These are phyloP conservation scores for Chorisops tibialis DNA, from an alignment of 2,888 invertebrate species.

Conservation along the genomic window DNA sequence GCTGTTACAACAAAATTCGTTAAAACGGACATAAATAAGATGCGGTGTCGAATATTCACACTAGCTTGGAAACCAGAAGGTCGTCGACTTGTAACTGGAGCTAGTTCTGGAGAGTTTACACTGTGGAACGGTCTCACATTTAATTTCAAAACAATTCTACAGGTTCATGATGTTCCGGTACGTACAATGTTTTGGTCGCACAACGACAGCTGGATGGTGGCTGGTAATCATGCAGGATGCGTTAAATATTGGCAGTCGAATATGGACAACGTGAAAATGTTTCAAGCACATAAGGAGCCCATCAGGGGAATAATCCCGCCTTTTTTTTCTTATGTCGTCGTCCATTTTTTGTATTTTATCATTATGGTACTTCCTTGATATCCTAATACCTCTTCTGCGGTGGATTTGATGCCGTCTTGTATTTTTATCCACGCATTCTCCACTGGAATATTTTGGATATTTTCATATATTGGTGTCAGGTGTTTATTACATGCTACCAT, in stretches of 20 bases:
- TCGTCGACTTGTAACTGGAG: slow-evolving; percentile 93
- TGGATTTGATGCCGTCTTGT: too few relatives aligned
- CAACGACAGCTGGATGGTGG: slow-evolving; percentile 99
- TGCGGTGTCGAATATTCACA: slow-evolving; percentile 98
- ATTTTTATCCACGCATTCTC: too few relatives aligned
- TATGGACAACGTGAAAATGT: slow-evolving; percentile 99
- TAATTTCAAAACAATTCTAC: slow-evolving; percentile 99
- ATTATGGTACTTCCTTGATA: too few relatives aligned
- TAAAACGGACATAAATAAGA: slow-evolving; percentile 99
- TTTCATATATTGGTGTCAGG: too few relatives aligned
- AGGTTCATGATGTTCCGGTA: slow-evolving; percentile 98
- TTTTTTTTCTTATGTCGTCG: too few relatives aligned
- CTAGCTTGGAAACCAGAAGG: slow-evolving; percentile 99
- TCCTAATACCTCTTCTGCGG: too few relatives aligned
- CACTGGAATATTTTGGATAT: too few relatives aligned
- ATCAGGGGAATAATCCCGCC: slow-evolving; percentile 97
- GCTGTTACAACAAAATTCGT: slow-evolving; percentile 93
- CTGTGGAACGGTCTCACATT: slow-evolving; percentile 99
- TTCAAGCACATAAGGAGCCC: slow-evolving; percentile 99
- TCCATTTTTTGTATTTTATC: too few relatives aligned
- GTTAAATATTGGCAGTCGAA: slow-evolving; percentile 99
- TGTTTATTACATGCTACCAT: too few relatives aligned
- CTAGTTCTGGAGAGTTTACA: slow-evolving; percentile 98
- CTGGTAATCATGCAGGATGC: slow-evolving; percentile 97
- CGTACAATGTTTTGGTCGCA: slow-evolving; percentile 99